Percentiles rank a stretch among this genome's conserved stretches.
phyloP scores from a whole-genome alignment of 2,113 vertebrate species.

The Oreochromis niloticus region DNA sequence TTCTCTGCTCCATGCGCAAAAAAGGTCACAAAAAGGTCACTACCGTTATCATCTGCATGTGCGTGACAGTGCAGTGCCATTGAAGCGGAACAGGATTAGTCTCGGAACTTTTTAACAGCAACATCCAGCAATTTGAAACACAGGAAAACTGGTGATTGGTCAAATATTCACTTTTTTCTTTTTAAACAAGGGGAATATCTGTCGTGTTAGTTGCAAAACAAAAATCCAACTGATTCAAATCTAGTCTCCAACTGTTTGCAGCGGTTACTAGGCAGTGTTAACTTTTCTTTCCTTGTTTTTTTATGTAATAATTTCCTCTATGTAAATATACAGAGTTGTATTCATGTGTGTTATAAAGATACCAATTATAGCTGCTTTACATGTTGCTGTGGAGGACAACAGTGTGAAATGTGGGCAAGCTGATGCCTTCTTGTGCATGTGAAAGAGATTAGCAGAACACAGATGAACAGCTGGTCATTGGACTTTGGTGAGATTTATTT shows the following conservation, averaged over 20 bases:
- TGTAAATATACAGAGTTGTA: neutral
- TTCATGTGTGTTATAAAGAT: neutral
- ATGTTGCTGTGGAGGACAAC: neutral
- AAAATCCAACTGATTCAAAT: neutral
- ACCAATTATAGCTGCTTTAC: neutral
- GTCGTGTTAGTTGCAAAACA: neutral
- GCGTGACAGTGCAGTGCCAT: neutral
- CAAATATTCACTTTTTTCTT: neutral
- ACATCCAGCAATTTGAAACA: neutral
- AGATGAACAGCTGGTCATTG: conserved; percentile 32
- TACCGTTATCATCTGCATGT: neutral
- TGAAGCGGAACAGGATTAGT: neutral
- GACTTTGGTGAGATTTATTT: conserved; percentile 26
- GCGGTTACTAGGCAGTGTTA: neutral
- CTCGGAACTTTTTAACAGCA: neutral
- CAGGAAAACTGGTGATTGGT: neutral
- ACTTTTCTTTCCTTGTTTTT: neutral
- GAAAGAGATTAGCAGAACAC: conserved; percentile 15
- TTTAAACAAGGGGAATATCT: neutral
- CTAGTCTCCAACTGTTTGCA: neutral
- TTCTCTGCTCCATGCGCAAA: neutral
- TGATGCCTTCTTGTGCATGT: conserved; percentile 15
- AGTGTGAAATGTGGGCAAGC: neutral
- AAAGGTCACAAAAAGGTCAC: neutral
- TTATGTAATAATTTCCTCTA: neutral